A percentile compares a stretch with the other conserved stretches of the same genome.
These are phyloP conservation scores for Ictidomys tridecemlineatus DNA, from an alignment of 2,113 vertebrate species.

Conservation along the genomic window DNA sequence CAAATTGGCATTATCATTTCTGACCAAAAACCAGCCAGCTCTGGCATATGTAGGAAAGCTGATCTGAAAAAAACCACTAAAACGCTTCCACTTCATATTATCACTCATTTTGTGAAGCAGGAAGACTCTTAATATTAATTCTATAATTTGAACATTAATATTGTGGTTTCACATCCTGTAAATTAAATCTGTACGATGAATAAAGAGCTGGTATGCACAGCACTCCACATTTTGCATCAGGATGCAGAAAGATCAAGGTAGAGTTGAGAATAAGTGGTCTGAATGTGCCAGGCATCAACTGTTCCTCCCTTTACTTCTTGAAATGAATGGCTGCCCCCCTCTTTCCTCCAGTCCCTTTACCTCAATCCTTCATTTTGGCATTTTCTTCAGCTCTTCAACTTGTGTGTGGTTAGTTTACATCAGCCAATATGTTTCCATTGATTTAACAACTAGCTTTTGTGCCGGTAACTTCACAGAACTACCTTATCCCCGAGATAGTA, in stretches of 20 bases:
- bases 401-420: slow-evolving; percentile 49
- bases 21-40: slow-evolving; percentile 48
- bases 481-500: background rate
- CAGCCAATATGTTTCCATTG: slow-evolving; percentile 43
- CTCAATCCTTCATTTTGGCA: background rate
- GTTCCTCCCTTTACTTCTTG: background rate
- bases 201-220: background rate
- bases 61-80: slow-evolving; percentile 71
- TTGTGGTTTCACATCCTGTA: slow-evolving; percentile 73
- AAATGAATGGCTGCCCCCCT: background rate
- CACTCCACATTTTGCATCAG: background rate
- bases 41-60: slow-evolving; percentile 68
- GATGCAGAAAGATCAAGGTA: background rate
- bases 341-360: background rate
- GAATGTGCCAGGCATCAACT: background rate
- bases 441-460: slow-evolving; percentile 43
- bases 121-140: slow-evolving; percentile 74
- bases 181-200: slow-evolving; percentile 68
- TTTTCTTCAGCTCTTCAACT: background rate
- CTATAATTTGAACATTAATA: slow-evolving; percentile 76
- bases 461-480: slow-evolving; percentile 52
- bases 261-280: background rate
- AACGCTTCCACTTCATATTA: slow-evolving; percentile 74
- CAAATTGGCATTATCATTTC: slow-evolving; percentile 10
- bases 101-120: slow-evolving; percentile 67